Percentiles rank a stretch among this genome's conserved stretches.
Conservation (phyloP, 2,888 invertebrate species). For the Cephus sareptanus region DNA sequence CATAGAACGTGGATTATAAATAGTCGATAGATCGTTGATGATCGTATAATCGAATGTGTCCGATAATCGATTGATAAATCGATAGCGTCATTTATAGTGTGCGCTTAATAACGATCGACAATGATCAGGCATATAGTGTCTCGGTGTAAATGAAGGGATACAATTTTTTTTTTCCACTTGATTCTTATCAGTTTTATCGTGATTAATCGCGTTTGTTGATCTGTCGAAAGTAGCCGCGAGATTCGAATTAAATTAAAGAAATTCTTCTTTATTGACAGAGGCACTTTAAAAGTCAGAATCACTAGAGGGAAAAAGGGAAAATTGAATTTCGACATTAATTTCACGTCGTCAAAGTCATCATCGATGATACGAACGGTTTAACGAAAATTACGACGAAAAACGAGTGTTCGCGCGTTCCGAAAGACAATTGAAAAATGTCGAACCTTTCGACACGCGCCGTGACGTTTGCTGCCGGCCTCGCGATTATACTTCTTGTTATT, state of each 20-base stretch:
- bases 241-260: neutral
- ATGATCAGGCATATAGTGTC: neutral
- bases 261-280: neutral
- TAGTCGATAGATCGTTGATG: neutral
- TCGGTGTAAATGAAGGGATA: neutral
- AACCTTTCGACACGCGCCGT: conserved; percentile 41
- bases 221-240: too few species aligned
- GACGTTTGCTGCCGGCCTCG: conserved; percentile 38
- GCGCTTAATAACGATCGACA: neutral
- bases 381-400: neutral
- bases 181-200: too few species aligned
- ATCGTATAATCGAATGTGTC: neutral
- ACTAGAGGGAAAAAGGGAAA: neutral
- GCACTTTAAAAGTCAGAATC: neutral
- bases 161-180: neutral
- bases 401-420: neutral
- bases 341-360: neutral
- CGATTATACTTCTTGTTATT: conserved; percentile 43
- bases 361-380: neutral
- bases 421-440: conserved; percentile 31
- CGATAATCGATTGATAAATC: neutral
- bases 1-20: neutral
- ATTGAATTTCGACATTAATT: neutral
- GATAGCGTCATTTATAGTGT: neutral
- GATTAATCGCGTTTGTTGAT: too few species aligned